phyloP scores from a whole-genome alignment of 2,113 vertebrate species.

The Chrysemys picta region DNA sequence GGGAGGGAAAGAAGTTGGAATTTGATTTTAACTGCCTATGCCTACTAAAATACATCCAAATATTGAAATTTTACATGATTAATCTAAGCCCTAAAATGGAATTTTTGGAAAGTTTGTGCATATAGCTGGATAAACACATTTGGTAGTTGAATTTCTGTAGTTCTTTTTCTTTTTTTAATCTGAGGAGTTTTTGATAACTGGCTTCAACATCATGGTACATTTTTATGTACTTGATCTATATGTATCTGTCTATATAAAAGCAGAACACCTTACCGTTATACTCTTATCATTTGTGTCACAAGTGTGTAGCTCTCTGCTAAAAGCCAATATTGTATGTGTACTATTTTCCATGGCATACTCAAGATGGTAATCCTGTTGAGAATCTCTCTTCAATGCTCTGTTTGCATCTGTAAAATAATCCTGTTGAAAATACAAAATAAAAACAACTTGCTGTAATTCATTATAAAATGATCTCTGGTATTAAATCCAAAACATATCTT shows the following conservation, averaged over 20 bases:
- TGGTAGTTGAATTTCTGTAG: neutral
- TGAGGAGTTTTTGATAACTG: neutral
- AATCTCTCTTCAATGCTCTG: constrained; percentile 83
- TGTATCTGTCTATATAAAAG: neutral
- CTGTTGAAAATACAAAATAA: constrained; percentile 70
- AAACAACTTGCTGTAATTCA: neutral
- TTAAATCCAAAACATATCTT: neutral
- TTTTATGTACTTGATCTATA: neutral
- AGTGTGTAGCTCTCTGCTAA: constrained; percentile 85
- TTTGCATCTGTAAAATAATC: constrained; percentile 87
- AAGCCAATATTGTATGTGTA: constrained; percentile 86
- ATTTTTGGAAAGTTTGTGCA: neutral
- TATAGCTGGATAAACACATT: neutral
- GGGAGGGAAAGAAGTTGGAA: neutral
- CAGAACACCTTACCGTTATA: constrained; percentile 82
- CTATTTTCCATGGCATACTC: constrained; percentile 88
- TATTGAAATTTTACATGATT: neutral
- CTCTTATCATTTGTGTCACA: constrained; percentile 86
- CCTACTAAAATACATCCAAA: neutral
- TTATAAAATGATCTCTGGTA: neutral
- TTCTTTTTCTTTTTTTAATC: neutral
- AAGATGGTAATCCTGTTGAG: constrained; percentile 86
- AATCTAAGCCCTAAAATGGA: neutral
- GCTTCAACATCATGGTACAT: neutral
- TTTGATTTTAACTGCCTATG: neutral